A percentile compares a stretch with the other conserved stretches of the same genome.
These are phyloP conservation scores for Chymomyza amoena DNA, from an alignment of 2,888 invertebrate genomes.

Conservation along the genomic window DNA sequence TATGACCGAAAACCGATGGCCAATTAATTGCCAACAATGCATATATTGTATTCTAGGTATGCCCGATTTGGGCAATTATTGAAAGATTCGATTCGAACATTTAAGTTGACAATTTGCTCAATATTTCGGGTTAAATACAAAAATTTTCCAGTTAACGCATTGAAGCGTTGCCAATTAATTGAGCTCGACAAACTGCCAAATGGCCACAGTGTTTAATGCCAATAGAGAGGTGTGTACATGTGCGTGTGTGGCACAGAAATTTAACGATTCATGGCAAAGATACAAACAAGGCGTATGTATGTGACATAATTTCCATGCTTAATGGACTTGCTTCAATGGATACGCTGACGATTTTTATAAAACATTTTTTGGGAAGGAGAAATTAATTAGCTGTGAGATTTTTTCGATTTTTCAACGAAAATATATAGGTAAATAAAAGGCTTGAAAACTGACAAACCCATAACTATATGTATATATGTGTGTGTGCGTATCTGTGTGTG, in stretches of 20 bases:
- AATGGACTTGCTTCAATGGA: constrained; percentile 41
- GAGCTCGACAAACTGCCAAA: constrained; percentile 21
- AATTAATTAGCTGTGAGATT: constrained; percentile 64
- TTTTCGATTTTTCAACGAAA: constrained; percentile 45
- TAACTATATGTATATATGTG: not conserved
- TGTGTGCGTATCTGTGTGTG: not conserved
- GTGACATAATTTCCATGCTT: constrained; percentile 58
- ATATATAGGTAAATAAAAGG: constrained; percentile 24
- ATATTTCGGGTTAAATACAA: not conserved
- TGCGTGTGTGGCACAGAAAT: not conserved
- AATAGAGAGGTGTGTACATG: not conserved
- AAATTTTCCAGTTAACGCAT: constrained; percentile 16
- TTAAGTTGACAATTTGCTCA: not conserved
- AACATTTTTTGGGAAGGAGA: constrained; percentile 16
- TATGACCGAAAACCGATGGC: not conserved
- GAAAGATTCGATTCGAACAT: not conserved
- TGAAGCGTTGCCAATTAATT: constrained; percentile 61
- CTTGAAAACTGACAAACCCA: not conserved
- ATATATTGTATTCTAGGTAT: not conserved
- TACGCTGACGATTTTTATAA: constrained; percentile 32
- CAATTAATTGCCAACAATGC: not conserved
- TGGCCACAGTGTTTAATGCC: not conserved
- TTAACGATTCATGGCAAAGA: not conserved
- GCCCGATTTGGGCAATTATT: no score
- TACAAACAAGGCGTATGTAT: constrained; percentile 18